Percentiles rank a stretch among this genome's conserved stretches.
Conservation (phyloP, 2,797 vertebrate species). For the Danio aesculapii region DNA sequence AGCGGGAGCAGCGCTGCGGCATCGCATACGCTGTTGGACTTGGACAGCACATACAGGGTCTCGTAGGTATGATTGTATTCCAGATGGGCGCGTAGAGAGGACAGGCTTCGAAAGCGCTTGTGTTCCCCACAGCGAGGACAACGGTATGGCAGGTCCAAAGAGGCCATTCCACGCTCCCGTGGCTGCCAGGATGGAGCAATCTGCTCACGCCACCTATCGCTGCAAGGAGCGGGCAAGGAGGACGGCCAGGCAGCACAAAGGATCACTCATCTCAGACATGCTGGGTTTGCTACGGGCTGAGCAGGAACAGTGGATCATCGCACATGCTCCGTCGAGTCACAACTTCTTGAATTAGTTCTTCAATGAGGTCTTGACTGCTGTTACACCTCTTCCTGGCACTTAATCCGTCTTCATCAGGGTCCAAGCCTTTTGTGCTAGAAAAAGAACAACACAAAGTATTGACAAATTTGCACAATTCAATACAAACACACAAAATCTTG, state of each 20-base stretch:
- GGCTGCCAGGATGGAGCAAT: constrained; percentile 64
- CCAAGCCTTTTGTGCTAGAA: constrained; percentile 15
- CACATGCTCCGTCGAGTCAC: constrained; percentile 40
- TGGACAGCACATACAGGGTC: constrained; percentile 98
- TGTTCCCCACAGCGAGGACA: constrained; percentile 99
- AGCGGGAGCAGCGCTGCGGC: constrained; percentile 90
- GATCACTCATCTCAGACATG: constrained; percentile 73
- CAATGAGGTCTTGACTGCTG: constrained; percentile 1
- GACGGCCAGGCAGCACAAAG: constrained; percentile 62
- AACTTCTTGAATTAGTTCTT: constrained; percentile 13
- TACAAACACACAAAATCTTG: no score
- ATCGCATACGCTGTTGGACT: constrained; percentile 97
- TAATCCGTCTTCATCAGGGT: constrained; percentile 18
- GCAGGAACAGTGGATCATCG: constrained; percentile 22
- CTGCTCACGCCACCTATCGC: constrained; percentile 74
- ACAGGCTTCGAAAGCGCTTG: constrained; percentile 98
- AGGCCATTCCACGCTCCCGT: constrained; percentile 90
- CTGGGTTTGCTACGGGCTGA: constrained; percentile 19
- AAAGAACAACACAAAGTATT: constrained; percentile 2
- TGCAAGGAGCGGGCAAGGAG: constrained; percentile 70
- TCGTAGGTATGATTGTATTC: constrained; percentile 99
- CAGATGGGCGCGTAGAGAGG: constrained; percentile 94
- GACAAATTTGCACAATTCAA: no score
- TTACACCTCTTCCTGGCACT: constrained; percentile 13
- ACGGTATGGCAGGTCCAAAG: constrained; percentile 97